phyloP scores from a whole-genome alignment of 2,888 invertebrate species.

The Tipula unca region DNA sequence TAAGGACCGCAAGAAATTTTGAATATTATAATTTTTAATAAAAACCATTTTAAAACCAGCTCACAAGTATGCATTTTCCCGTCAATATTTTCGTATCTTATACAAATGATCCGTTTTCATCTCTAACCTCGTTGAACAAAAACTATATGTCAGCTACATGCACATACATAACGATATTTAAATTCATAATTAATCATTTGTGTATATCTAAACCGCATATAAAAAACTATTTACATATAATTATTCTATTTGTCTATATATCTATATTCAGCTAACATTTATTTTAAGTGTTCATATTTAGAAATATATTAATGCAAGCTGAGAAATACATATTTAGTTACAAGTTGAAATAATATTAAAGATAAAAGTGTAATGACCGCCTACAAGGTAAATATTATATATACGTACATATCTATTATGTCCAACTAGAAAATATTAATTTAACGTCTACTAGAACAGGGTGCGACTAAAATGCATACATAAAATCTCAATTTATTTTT shows the following conservation, averaged over 20 bases:
- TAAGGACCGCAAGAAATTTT: too few relatives aligned
- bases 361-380: conserved; percentile 25
- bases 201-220: background rate
- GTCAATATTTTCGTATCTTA: background rate
- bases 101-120: background rate
- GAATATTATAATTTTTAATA: too few relatives aligned
- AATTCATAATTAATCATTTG: conserved; percentile 3
- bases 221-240: background rate
- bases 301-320: background rate
- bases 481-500: background rate
- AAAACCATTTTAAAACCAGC: too few relatives aligned
- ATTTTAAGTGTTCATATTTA: background rate
- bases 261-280: background rate
- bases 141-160: background rate
- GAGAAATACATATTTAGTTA: background rate
- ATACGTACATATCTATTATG: conserved; percentile 15
- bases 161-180: background rate
- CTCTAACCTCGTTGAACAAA: background rate
- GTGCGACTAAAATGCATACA: background rate
- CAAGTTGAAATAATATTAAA: background rate
- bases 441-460: background rate
- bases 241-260: background rate
- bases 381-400: conserved; percentile 25
- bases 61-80: background rate
- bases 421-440: background rate